Base-by-base conservation (phyloP, 2,888 invertebrate genomes). In the Ochropacha duplaris region DNA sequence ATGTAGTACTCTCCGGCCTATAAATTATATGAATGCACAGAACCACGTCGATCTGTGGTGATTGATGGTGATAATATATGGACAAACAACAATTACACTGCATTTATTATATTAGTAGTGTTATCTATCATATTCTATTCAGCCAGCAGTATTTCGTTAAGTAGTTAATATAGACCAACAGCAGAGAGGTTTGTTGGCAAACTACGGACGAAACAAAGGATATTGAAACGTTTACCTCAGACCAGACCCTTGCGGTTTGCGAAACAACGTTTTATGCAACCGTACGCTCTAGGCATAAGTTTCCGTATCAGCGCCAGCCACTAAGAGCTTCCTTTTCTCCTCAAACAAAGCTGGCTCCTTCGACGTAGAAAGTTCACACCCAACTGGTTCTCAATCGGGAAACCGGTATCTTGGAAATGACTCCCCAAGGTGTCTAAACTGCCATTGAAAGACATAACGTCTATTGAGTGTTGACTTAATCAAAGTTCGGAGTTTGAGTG, bases 191-290 rank as follows among this genome's bases (percentile, higher is more conserved):
- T 72, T 65, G 74, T 68, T 68, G 69, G 65, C 72, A 72, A 76
- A 73, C 70, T 76, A 65, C 57, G 66, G 70, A 70, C 68, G 74
- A 80, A 81, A 86, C 85, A 86, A 87, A 85, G 81, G 83, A 84
- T 81, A 84, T 84, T 81, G 79, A 80, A 83, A 76, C 78, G 74
- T 81, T 84, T 81, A 79, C 77, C 78, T 79, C 80, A 78, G 72
- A 75, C 77, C 80, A 78, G 73, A 76, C 77, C 75, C 74, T 80
- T 81, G 85, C 71, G 80, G 84, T 81, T 85, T 86, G 80, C 78
- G 82, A 85, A 83, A 85, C 78, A 79, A 73, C 78, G 76, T 76
- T 83, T 83, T 80, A 79, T 79, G 82, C 80, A 86, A 86, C 79
- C 78, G 79, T 78, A n/a, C 74, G 75, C 76, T 76, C 72, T 76